phyloP scores from a whole-genome alignment of 2,797 vertebrate species.

The Tachyglossus aculeatus region DNA sequence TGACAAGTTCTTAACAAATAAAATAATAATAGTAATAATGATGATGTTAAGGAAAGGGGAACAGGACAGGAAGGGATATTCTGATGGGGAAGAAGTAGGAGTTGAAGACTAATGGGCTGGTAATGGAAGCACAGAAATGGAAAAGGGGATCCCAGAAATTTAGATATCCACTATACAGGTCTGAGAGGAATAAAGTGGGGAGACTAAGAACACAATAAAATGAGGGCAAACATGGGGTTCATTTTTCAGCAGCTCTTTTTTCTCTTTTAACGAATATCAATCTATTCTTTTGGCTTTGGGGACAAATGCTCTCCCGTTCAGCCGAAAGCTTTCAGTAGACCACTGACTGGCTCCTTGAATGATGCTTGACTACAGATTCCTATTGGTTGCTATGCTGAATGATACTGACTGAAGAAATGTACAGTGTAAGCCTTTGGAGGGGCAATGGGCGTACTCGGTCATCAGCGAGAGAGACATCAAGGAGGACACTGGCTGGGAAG shows the following conservation, averaged over 20 bases:
- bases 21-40: too few relatives aligned
- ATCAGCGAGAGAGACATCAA: constrained; percentile 19
- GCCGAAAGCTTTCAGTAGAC: constrained; percentile 43
- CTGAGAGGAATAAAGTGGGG: not conserved
- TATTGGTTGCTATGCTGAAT: constrained; percentile 77
- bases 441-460: constrained; percentile 58
- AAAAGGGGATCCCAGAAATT: not conserved
- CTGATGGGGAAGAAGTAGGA: not conserved
- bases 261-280: too few relatives aligned
- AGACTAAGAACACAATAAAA: constrained; percentile 1
- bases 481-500: constrained; percentile 28
- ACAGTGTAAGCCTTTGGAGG: constrained; percentile 54
- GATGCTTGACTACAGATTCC: constrained; percentile 58
- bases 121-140: not conserved
- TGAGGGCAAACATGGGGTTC: not conserved
- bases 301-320: constrained; percentile 17
- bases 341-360: constrained; percentile 37
- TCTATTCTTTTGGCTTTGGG: not conserved
- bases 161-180: not conserved
- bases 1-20: too few relatives aligned
- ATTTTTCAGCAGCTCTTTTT: not conserved
- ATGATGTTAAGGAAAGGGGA: too few relatives aligned
- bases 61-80: not conserved
- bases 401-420: constrained; percentile 68
- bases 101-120: not conserved